Conservation (phyloP, 2,888 invertebrate species). For the Drosophila diplacantha region DNA sequence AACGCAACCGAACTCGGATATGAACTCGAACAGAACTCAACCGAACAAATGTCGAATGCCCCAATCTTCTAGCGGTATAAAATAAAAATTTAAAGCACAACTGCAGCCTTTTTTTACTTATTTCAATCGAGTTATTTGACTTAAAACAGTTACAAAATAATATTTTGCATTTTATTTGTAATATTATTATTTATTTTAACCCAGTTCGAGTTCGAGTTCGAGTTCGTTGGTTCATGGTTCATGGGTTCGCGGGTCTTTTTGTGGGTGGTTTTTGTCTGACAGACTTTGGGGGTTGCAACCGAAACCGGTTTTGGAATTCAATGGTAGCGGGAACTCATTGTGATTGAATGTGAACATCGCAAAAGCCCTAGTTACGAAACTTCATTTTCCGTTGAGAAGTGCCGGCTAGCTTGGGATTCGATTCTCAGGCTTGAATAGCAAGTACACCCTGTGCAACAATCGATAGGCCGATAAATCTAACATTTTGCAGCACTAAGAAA, state of each 20-base stretch:
- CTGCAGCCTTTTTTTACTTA: too few relatives aligned
- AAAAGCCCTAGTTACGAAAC: neutral
- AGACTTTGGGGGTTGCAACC: conserved; percentile 8
- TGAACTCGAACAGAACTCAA: neutral
- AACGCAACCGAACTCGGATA: conserved; percentile 3
- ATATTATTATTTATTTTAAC: too few relatives aligned
- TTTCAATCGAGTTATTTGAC: too few relatives aligned
- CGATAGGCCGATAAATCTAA: neutral
- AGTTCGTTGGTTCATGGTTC: conserved; percentile 6
- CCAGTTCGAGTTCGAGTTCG: neutral
- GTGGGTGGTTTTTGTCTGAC: neutral
- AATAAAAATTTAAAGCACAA: neutral
- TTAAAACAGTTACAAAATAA: too few relatives aligned
- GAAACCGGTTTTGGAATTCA: conserved; percentile 2
- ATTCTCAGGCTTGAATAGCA: neutral
- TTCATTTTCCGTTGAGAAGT: neutral
- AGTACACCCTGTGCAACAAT: neutral
- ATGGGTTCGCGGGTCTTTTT: neutral
- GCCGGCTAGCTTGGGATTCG: neutral
- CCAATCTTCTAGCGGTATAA: neutral
- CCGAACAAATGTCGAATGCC: neutral
- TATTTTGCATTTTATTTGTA: too few relatives aligned
- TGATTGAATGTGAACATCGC: neutral
- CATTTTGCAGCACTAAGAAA: too few relatives aligned
- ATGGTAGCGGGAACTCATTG: neutral